A percentile compares a stretch with the other conserved stretches of the same genome.
Evolutionary conservation across 2,888 invertebrate genomes (phyloP).

Genomic region (Pseudococcus viburni): DNA sequence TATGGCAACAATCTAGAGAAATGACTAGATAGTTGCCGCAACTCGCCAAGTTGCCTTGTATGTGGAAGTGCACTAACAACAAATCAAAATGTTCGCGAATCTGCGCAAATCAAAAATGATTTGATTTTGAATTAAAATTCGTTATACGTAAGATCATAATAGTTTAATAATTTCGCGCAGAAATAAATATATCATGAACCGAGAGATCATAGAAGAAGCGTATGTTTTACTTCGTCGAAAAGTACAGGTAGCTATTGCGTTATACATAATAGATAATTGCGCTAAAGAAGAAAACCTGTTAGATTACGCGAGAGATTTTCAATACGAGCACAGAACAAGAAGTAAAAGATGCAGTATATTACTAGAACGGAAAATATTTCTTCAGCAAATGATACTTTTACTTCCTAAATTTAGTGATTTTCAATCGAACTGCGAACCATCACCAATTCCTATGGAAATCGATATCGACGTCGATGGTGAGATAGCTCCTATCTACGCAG

Average conservation of each 20-base stretch:
- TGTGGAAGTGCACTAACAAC: no score
- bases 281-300: not conserved
- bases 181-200: not conserved
- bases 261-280: not conserved
- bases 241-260: conserved; percentile 7
- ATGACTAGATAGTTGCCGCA: no score
- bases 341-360: not conserved
- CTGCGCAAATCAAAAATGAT: no score
- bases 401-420: not conserved
- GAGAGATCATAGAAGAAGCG: not conserved
- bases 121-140: no score
- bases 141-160: no score
- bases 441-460: not conserved
- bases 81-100: no score
- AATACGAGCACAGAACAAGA: not conserved
- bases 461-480: not conserved
- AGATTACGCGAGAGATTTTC: not conserved
- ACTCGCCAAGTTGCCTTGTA: no score
- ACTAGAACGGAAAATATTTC: conserved; percentile 4
- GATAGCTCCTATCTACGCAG: not conserved
- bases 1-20: no score
- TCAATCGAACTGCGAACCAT: not conserved
- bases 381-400: not conserved
- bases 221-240: not conserved
- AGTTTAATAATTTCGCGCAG: not conserved